phyloP scores from a whole-genome alignment of 2,797 vertebrate genomes.

The Parauchenoglanis punctatus region DNA sequence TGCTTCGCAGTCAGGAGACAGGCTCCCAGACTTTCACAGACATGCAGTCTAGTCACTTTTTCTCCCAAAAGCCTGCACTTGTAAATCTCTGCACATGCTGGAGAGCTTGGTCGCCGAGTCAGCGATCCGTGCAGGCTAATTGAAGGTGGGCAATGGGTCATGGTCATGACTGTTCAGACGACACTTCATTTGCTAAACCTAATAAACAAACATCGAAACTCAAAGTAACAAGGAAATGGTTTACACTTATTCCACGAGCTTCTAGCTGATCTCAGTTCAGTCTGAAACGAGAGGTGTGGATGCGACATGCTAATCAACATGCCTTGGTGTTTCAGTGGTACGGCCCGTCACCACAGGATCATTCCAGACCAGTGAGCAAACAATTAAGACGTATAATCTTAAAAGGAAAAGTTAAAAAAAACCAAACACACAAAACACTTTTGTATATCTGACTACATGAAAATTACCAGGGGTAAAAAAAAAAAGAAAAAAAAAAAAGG shows the following conservation, averaged over 20 bases:
- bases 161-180: neutral
- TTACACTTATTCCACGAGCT: neutral
- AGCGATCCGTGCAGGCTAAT: neutral
- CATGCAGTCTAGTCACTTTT: constrained; percentile 39
- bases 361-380: constrained; percentile 22
- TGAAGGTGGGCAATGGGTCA: neutral
- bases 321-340: constrained; percentile 12
- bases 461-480: constrained; percentile 34
- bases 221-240: neutral
- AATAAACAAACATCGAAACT: constrained; percentile 2
- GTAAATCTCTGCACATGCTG: constrained; percentile 30
- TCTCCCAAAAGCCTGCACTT: constrained; percentile 27
- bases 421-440: neutral
- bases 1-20: constrained; percentile 41
- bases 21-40: constrained; percentile 46
- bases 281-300: neutral
- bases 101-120: constrained; percentile 17
- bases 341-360: neutral
- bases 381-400: constrained; percentile 32
- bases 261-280: neutral
- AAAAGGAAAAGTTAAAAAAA: neutral
- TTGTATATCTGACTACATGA: constrained; percentile 22
- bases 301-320: neutral
- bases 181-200: neutral
- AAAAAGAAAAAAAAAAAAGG: neutral